Evolutionary conservation across 2,888 invertebrate genomes (phyloP), one percentile per base, ranked within the genome.

Genomic region (Leucophenga maculata): DNA sequence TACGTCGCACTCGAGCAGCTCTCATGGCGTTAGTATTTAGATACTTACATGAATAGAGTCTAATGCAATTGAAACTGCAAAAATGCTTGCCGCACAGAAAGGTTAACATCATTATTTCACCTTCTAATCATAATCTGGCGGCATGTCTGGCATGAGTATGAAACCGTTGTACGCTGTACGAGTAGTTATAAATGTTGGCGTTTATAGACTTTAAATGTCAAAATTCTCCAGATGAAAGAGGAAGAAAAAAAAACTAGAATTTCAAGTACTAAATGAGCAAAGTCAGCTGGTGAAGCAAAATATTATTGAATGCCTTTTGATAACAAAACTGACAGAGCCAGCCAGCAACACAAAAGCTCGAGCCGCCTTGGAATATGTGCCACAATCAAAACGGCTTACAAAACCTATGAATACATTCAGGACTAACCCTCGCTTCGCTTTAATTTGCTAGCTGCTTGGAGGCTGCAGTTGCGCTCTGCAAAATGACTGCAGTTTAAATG

Each of bases 101-200:
- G 82, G 83, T 82, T 82, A 83, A 82, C 83, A 82, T 83, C 83
- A 82, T 82, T 82, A 82, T 82, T 82, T 82, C 82, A 83, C 82
- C 83, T 82, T 80, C 80, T 83, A 80, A 80, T 80, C 80, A 80
- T 78, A 80, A 80, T 82, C 26, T 32, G 26, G 57, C 59, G 59
- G 57, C 32, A 18, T 26, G 46, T 67, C 44, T 26, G n/a, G 46
- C 18, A 20, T 44, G 44, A 55, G 55, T 79, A 74, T 73, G 67
- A 69, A 74, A 73, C 74, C 75, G 79, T 77, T 79, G 73, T 75
- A 65, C 39, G 46, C 46, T 69, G 46, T 20, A 20, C 62, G 62
- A 44, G n/a, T 18, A 50, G 20, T 31, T 54, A 67, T 74, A 69
- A 73, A 73, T 48, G 75, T 77, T 81, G 78, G 79, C 77, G 82